Percentiles rank a stretch among this genome's conserved stretches.
Evolutionary conservation across 2,888 invertebrate species (phyloP).

Genomic region (Meteorus cinctellus): DNA sequence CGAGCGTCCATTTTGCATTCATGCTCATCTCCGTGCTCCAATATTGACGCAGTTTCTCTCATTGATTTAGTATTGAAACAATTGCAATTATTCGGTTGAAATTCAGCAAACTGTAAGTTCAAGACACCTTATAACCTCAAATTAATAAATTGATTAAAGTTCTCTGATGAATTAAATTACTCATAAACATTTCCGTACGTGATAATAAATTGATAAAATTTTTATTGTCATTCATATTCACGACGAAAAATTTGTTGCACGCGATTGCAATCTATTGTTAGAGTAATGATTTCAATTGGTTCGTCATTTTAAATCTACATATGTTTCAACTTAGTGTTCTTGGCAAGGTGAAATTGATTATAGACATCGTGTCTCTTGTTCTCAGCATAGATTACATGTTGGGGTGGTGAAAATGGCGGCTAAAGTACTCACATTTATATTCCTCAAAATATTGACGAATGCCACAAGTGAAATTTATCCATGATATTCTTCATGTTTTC

Average conservation of each 20-base stretch:
- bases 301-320: background rate
- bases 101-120: background rate
- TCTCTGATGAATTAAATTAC: background rate
- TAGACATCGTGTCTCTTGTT: too few species aligned
- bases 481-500: conserved; percentile 11
- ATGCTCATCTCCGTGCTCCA: background rate
- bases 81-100: background rate
- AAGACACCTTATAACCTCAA: background rate
- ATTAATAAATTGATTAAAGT: background rate
- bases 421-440: background rate
- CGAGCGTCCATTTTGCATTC: conserved; percentile 7
- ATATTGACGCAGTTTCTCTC: conserved; percentile 1
- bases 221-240: background rate
- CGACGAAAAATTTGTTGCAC: background rate
- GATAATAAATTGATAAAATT: background rate
- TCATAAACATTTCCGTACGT: background rate
- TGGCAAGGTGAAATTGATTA: too few species aligned
- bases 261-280: background rate
- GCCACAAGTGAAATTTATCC: background rate
- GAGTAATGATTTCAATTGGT: background rate
- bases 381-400: background rate
- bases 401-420: conserved; percentile 14
- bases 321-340: too few species aligned
- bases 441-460: background rate
- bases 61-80: background rate